These are phyloP conservation scores for Sinohyriopsis cumingii DNA, from an alignment of 2,888 invertebrate species.

Conservation along the genomic window DNA sequence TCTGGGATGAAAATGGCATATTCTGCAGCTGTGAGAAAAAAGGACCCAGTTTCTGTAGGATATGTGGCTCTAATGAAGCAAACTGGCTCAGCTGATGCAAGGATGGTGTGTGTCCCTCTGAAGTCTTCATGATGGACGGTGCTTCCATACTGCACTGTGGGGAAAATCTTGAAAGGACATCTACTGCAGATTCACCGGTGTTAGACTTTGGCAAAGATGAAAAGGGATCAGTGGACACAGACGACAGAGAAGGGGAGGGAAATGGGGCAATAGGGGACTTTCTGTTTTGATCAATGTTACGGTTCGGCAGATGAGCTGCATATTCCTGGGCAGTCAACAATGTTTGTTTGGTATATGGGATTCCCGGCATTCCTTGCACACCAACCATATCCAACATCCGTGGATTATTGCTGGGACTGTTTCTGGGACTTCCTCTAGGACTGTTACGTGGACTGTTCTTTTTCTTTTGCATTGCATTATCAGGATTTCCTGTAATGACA, in stretches of 20 bases:
- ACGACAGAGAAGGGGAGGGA: conserved; percentile 10
- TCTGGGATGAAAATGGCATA: conserved; percentile 14
- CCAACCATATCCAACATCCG: conserved; percentile 9
- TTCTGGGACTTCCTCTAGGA: conserved; percentile 33
- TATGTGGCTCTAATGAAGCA: conserved; percentile 24
- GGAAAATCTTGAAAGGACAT: conserved; percentile 17
- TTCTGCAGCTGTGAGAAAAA: conserved; percentile 36
- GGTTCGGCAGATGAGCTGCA: conserved; percentile 24
- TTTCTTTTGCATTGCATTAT: conserved; percentile 38
- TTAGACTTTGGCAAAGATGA: no score
- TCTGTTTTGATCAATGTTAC: conserved; percentile 26
- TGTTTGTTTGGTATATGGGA: conserved; percentile 12
- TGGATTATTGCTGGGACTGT: conserved; percentile 31
- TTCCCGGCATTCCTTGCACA: conserved; percentile 1
- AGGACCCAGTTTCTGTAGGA: conserved; percentile 29
- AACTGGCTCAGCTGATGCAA: conserved; percentile 19
- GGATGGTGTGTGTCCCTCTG: conserved; percentile 21
- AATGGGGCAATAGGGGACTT: conserved; percentile 29
- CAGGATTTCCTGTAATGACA: conserved; percentile 17
- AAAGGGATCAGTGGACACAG: conserved; percentile 8
- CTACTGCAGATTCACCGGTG: conserved; percentile 1
- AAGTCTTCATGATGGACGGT: conserved; percentile 30
- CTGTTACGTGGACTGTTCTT: conserved; percentile 39
- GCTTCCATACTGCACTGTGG: conserved; percentile 38
- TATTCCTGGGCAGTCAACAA: conserved; percentile 30